Conservation (phyloP, 1,140 invertebrate species). For the Trichoplusia ni region DNA sequence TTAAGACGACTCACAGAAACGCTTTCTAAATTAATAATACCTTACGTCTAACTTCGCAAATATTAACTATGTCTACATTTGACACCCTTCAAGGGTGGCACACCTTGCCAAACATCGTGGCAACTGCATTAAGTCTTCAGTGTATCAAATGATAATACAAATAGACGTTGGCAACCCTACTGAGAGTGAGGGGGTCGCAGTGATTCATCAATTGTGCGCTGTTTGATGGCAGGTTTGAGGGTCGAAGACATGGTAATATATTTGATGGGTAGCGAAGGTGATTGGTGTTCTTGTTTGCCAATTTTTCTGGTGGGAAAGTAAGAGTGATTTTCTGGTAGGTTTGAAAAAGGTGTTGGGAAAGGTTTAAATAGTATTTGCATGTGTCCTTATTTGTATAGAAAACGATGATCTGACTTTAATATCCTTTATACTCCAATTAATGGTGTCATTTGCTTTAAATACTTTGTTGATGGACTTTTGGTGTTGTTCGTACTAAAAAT, state of each 20-base stretch:
- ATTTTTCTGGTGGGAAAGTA: no score
- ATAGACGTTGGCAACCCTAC: constrained; percentile 23
- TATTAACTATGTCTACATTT: not conserved
- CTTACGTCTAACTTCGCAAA: not conserved
- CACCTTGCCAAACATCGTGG: constrained; percentile 7
- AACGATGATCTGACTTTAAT: no score
- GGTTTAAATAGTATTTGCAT: no score
- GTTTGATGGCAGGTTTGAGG: constrained; percentile 28
- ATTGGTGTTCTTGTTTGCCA: no score
- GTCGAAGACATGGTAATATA: constrained; percentile 2
- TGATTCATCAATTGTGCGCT: constrained; percentile 42
- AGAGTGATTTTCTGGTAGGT: no score
- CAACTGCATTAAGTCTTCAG: constrained; percentile 38
- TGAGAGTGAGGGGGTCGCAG: constrained; percentile 13
- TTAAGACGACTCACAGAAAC: no score
- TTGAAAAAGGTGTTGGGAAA: no score
- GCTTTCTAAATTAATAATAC: not conserved
- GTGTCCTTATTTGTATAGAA: no score
- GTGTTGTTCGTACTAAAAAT: no score
- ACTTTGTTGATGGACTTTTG: no score
- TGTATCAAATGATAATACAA: constrained; percentile 40
- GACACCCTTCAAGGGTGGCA: not conserved
- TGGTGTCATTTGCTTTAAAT: no score
- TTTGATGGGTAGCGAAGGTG: not conserved
- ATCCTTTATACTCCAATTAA: no score